Evolutionary conservation across 2,888 invertebrate genomes (phyloP), one percentile per base, ranked within the genome.

Genomic region (Entomobrya multifasciata): DNA sequence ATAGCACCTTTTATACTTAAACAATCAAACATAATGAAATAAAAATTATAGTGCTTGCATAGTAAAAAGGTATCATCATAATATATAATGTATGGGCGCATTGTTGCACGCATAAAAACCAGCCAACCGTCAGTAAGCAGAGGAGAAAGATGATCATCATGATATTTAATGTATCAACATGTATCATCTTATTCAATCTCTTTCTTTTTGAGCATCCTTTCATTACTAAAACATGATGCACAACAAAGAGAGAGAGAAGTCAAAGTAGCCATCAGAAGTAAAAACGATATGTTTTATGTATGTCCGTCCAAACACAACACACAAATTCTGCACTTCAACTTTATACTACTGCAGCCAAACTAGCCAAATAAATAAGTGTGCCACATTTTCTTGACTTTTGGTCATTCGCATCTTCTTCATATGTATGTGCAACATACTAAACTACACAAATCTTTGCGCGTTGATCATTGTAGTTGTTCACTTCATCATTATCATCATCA

Each of bases 351-450:
- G 11, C 25, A 65, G 41, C 65, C 65, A 65, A 65, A 20, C 27
- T 36, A 65, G 79, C 67, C 79, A 80, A 84, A 65, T 60, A 52
- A 72, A 25, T 77, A 84, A 84, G 84, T 84, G 84, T 84, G 84
- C 84, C 84, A 84, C 84, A 84, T 41, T 77, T 77, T 84, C 84
- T 82, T 84, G 84, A 84, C 77, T 77, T 84, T 84, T 84, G 84
- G 84, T 67, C 84, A 84, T 65, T 67, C 84, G n/a, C 67, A 22
- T 57, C 57, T 25, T 25, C 30, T 22, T 27, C 6, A 13, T 44
- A 17, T 65, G 52, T 52, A 36, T 36, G 36, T 8, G 8, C 36
- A 36, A 36, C 8, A 36, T 36, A 36, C n/a, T n/a, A n/a, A n/a
- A 67, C 20, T 10, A 20, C 20, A 55, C 80, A 80, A 15, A 47